Evolutionary conservation across 2,113 vertebrate species (phyloP).

Genomic region (Theristicus caerulescens): DNA sequence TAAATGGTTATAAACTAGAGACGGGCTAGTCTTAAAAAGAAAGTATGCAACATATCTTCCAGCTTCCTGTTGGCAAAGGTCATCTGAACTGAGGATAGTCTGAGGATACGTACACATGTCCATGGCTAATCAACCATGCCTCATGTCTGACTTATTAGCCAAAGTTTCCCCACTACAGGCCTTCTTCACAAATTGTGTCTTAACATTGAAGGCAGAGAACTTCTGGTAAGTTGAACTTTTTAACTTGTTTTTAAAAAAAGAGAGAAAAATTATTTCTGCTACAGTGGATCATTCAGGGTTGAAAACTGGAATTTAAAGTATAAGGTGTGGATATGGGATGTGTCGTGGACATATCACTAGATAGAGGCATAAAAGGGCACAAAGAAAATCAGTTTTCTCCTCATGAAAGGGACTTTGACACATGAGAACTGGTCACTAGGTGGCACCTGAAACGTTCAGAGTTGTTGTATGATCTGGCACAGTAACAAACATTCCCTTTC

Average conservation of each 20-base stretch:
- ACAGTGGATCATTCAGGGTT: background rate
- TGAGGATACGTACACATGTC: background rate
- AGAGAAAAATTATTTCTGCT: background rate
- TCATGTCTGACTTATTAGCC: background rate
- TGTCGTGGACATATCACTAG: background rate
- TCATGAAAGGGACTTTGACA: background rate
- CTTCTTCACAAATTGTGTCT: background rate
- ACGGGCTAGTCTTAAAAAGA: background rate
- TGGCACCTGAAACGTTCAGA: conserved; percentile 4
- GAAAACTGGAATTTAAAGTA: background rate
- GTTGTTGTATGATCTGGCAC: background rate
- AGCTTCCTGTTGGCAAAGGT: background rate
- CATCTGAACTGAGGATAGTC: background rate
- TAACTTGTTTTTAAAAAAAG: background rate
- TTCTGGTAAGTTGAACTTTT: background rate
- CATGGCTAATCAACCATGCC: background rate
- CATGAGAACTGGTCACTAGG: background rate
- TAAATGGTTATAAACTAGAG: background rate
- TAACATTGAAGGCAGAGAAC: background rate
- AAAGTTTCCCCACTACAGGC: background rate
- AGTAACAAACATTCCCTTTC: background rate
- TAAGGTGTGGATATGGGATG: background rate
- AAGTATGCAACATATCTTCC: background rate
- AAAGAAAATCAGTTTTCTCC: background rate
- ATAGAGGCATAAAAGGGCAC: background rate